Conservation (phyloP, 1,140 invertebrate genomes). For the Panulirus ornatus region DNA sequence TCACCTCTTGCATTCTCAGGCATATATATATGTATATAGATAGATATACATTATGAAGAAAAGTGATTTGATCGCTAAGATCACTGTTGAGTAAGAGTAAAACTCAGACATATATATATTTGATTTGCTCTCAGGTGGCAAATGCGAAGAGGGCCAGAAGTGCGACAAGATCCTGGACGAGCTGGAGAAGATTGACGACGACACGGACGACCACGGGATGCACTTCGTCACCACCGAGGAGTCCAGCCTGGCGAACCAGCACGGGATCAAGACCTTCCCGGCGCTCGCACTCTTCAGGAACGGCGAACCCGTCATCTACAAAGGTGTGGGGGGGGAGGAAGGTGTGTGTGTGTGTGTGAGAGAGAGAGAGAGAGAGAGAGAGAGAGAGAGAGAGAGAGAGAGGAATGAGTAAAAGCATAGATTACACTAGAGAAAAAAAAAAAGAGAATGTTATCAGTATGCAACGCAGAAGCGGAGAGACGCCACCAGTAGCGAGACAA, state of each 20-base stretch:
- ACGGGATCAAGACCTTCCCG: slow-evolving; percentile 91
- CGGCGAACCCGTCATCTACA: slow-evolving; percentile 84
- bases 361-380: not conserved
- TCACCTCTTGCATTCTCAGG: too few relatives aligned
- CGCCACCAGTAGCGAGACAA: too few relatives aligned
- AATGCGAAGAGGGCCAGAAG: slow-evolving; percentile 89
- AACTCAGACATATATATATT: too few relatives aligned
- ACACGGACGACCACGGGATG: slow-evolving; percentile 94
- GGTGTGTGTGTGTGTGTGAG: slow-evolving; percentile 24
- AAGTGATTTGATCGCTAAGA: too few relatives aligned
- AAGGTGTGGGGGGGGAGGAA: slow-evolving; percentile 78
- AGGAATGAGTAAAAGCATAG: slow-evolving; percentile 77
- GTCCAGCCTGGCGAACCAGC: slow-evolving; percentile 82
- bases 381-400: not conserved
- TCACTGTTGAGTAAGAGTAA: too few relatives aligned
- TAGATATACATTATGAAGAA: too few relatives aligned
- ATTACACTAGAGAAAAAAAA: slow-evolving; percentile 93
- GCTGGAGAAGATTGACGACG: slow-evolving; percentile 95
- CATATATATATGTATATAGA: too few relatives aligned
- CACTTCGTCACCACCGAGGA: slow-evolving; percentile 94
- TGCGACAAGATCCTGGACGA: slow-evolving; percentile 91
- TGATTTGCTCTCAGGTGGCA: slow-evolving; percentile 82
- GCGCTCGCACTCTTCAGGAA: slow-evolving; percentile 94
- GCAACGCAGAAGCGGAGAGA: too few relatives aligned
- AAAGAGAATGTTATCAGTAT: too few relatives aligned